Evolutionary conservation across 2,888 invertebrate species (phyloP).

Genomic region (Polia nebulosa): DNA sequence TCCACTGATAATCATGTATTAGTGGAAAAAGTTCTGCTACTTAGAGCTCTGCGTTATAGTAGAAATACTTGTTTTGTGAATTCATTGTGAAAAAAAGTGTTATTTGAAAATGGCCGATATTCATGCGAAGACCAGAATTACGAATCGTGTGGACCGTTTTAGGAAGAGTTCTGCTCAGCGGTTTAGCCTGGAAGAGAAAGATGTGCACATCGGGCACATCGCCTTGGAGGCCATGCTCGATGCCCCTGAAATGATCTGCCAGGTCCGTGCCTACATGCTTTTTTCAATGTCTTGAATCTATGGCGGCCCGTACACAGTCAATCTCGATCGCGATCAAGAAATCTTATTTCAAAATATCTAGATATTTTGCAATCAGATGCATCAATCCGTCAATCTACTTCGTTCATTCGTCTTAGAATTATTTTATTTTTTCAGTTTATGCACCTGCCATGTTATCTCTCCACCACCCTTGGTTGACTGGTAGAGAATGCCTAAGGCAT

Average conservation of each 20-base stretch:
- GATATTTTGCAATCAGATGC: no score
- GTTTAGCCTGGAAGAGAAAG: conserved; percentile 68
- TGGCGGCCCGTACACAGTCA: no score
- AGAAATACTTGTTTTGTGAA: conserved; percentile 19
- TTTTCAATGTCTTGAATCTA: not conserved
- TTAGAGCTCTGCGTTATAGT: not conserved
- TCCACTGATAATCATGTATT: conserved; percentile 29
- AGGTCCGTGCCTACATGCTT: conserved; percentile 61
- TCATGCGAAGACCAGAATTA: conserved; percentile 59
- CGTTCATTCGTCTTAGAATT: no score
- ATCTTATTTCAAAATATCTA: no score
- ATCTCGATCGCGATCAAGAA: no score
- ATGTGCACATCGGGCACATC: conserved; percentile 76
- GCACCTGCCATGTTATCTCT: no score
- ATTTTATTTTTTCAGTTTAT: no score
- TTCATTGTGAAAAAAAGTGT: conserved; percentile 30
- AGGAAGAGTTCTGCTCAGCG: conserved; percentile 69
- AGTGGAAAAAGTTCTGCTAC: conserved; percentile 13
- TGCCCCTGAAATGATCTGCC: conserved; percentile 67
- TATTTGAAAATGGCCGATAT: conserved; percentile 61
- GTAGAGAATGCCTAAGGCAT: no score
- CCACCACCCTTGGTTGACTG: no score
- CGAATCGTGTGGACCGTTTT: conserved; percentile 65
- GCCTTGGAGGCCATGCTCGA: conserved; percentile 72
- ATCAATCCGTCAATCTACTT: no score